phyloP scores from a whole-genome alignment of 1,140 invertebrate species.

The Leguminivora glycinivorella region DNA sequence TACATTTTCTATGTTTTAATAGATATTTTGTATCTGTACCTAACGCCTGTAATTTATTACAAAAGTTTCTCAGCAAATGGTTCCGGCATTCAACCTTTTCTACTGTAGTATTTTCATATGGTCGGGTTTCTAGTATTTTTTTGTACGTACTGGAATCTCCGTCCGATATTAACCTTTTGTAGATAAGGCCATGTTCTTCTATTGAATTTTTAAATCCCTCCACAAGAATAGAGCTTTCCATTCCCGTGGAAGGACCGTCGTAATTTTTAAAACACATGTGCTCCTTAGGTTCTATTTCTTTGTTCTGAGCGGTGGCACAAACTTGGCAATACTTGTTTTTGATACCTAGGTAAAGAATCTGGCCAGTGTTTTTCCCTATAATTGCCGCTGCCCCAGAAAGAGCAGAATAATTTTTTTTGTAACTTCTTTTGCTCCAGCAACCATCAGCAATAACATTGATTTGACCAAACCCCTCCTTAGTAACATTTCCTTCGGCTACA shows the following conservation, averaged over 20 bases:
- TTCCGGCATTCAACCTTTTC: background rate
- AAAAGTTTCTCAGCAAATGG: background rate
- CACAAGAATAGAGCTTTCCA: background rate
- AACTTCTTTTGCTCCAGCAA: background rate
- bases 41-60: background rate
- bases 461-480: background rate
- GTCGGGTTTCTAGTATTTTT: background rate
- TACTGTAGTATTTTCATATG: background rate
- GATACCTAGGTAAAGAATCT: background rate
- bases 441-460: background rate
- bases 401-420: background rate
- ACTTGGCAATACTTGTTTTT: background rate
- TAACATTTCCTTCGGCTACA: too few species aligned
- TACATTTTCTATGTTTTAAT: too few species aligned
- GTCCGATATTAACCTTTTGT: background rate
- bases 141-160: background rate
- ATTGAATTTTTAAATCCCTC: slow-evolving; percentile 3
- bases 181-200: background rate
- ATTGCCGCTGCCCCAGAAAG: background rate
- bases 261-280: background rate
- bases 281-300: background rate
- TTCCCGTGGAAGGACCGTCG: background rate
- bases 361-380: background rate
- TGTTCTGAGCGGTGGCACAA: background rate
- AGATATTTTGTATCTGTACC: background rate